These are phyloP conservation scores for Phorcus lineatus DNA, from an alignment of 2,888 invertebrate species.

Conservation along the genomic window DNA sequence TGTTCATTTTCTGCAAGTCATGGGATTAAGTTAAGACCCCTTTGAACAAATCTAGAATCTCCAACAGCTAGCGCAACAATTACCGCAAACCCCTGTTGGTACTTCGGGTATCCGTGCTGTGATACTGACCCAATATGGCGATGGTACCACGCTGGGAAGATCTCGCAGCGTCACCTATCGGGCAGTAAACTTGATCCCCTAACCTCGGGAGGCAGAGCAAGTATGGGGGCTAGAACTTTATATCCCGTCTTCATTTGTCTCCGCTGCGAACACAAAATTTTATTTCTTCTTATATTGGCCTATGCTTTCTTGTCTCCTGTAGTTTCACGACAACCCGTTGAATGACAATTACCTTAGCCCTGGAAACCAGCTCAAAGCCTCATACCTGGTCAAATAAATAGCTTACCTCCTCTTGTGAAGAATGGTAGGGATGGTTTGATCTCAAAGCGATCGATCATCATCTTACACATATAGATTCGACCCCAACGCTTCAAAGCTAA, in stretches of 20 bases:
- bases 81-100: constrained; percentile 8
- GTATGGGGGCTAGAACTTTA: neutral
- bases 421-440: neutral
- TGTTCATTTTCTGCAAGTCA: constrained; percentile 18
- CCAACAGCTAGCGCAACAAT: constrained; percentile 16
- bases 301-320: neutral
- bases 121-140: neutral
- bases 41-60: constrained; percentile 16
- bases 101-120: constrained; percentile 3
- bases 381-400: neutral
- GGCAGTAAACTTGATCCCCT: neutral
- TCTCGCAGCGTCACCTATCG: constrained; percentile 10
- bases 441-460: neutral
- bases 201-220: neutral
- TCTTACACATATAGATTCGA: neutral
- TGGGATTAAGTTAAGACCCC: constrained; percentile 2
- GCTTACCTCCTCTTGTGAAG: neutral
- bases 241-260: constrained; percentile 18
- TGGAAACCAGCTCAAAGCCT: neutral
- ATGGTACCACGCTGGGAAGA: neutral
- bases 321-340: constrained; percentile 13
- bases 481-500: neutral
- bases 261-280: constrained; percentile 22
- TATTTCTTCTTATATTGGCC: constrained; percentile 12
- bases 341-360: neutral